Percentiles rank a stretch among this genome's conserved stretches.
These are phyloP conservation scores for Baryphthengus martii DNA, from an alignment of 2,113 vertebrate species.

Conservation along the genomic window DNA sequence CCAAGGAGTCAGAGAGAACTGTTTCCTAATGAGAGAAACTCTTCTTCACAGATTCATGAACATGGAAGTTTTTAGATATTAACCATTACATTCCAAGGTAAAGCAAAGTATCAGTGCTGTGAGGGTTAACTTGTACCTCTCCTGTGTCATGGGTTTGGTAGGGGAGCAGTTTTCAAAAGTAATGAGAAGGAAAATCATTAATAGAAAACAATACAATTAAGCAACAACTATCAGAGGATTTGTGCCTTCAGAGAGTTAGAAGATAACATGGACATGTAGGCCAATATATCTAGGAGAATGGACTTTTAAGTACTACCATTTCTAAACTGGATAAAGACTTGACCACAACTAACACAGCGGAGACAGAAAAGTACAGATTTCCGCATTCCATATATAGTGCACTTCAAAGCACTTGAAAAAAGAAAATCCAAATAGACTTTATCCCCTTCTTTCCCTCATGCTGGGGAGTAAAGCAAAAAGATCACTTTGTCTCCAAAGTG, in stretches of 20 bases:
- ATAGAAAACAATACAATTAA: neutral
- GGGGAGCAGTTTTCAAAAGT: neutral
- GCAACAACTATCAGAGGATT: neutral
- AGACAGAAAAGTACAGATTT: neutral
- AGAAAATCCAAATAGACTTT: neutral
- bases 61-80: neutral
- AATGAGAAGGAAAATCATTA: neutral
- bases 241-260: neutral
- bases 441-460: neutral
- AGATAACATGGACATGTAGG: neutral
- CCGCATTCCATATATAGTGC: neutral
- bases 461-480: constrained; percentile 28
- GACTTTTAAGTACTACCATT: neutral
- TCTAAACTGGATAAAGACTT: neutral
- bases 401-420: neutral
- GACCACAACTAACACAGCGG: neutral
- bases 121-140: neutral
- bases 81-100: neutral
- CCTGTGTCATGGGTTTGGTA: neutral
- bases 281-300: neutral
- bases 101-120: neutral
- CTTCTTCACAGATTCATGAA: neutral
- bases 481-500: neutral
- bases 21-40: neutral
- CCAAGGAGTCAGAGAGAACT: neutral